These are phyloP conservation scores for Holacanthella duospinosa DNA, from an alignment of 2,888 invertebrate genomes.

Conservation along the genomic window DNA sequence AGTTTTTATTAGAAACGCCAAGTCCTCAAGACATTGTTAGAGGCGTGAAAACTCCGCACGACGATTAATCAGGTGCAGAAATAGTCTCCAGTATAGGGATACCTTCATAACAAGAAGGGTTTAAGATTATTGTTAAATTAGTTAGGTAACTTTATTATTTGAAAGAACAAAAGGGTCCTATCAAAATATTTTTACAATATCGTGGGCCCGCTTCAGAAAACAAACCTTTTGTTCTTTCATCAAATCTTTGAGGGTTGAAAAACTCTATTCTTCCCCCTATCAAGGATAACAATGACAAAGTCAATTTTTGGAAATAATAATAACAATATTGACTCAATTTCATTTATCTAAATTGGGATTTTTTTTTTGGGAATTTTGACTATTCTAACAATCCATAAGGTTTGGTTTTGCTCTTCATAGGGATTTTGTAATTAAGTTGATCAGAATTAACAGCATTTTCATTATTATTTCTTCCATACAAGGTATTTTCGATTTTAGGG, in stretches of 20 bases:
- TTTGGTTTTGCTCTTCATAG: too few species aligned
- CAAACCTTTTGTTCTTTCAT: neutral
- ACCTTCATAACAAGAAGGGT: neutral
- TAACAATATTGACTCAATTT: too few species aligned
- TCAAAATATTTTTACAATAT: conserved; percentile 22
- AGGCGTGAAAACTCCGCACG: conserved; percentile 28
- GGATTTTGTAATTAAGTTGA: too few species aligned
- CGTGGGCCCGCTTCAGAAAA: neutral
- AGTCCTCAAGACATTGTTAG: neutral
- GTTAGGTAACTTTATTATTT: conserved; percentile 6
- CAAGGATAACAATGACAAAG: neutral
- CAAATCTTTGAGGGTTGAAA: neutral
- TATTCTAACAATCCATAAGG: too few species aligned
- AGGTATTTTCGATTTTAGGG: too few species aligned
- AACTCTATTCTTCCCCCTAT: neutral
- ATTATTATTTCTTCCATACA: too few species aligned
- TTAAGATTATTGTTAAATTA: neutral
- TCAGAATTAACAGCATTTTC: too few species aligned
- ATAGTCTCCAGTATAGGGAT: neutral
- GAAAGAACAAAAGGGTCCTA: conserved; percentile 22
- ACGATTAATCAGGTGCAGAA: conserved; percentile 19
- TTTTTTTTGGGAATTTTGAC: too few species aligned
- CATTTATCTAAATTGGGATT: too few species aligned
- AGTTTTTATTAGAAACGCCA: neutral
- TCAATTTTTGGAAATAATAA: too few species aligned